phyloP scores from a whole-genome alignment of 2,113 vertebrate species.

The Fregata magnificens region DNA sequence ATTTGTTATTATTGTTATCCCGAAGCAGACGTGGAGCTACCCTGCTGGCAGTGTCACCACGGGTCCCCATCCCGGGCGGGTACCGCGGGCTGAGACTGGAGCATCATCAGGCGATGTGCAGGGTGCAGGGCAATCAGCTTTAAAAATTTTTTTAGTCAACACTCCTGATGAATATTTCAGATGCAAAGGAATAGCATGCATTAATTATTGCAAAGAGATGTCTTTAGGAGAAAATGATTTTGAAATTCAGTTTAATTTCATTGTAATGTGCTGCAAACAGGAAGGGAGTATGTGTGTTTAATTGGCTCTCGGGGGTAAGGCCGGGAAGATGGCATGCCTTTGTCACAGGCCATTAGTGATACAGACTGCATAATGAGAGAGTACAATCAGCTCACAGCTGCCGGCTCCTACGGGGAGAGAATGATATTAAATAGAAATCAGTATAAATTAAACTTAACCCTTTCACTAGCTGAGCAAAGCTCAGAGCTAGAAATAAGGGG shows the following conservation, averaged over 20 bases:
- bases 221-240: conserved; percentile 78
- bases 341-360: conserved; percentile 95
- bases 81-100: not conserved
- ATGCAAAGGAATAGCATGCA: conserved; percentile 66
- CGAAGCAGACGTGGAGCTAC: not conserved
- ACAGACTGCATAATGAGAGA: conserved; percentile 88
- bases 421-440: conserved; percentile 77
- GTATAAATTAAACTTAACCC: conserved; percentile 78
- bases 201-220: conserved; percentile 80
- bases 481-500: not conserved
- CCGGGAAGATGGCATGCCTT: conserved; percentile 86
- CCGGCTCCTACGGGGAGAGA: conserved; percentile 73
- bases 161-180: conserved; percentile 62
- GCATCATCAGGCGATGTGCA: not conserved
- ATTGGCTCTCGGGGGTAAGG: conserved; percentile 91
- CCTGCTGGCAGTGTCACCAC: not conserved
- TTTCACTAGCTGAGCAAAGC: conserved; percentile 31
- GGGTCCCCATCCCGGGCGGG: not conserved
- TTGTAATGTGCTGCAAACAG: conserved; percentile 74
- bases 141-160: not conserved
- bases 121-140: conserved; percentile 5
- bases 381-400: conserved; percentile 88
- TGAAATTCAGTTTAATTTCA: conserved; percentile 79
- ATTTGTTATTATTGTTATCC: not conserved
- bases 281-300: conserved; percentile 80